Evolutionary conservation across 2,888 invertebrate species (phyloP).

Genomic region (Rotaria magnacalcarata): DNA sequence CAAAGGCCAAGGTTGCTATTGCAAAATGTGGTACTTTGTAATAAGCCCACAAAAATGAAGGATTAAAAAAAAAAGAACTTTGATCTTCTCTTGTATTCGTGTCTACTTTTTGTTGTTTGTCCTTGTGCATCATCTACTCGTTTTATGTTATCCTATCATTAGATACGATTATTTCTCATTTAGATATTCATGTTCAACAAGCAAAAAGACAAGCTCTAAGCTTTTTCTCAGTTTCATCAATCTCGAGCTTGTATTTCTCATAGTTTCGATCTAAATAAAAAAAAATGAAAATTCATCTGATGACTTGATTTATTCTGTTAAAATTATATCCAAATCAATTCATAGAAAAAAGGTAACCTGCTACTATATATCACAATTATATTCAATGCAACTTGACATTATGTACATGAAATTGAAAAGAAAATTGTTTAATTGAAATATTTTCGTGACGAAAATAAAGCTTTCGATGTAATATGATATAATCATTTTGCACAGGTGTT

Average conservation of each 20-base stretch:
- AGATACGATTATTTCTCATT: not conserved
- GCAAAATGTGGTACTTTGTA: not conserved
- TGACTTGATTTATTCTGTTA: not conserved
- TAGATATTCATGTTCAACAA: not conserved
- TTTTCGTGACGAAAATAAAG: no score
- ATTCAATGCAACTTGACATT: no score
- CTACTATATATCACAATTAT: no score
- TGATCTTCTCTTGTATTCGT: not conserved
- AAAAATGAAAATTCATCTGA: not conserved
- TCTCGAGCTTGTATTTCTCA: not conserved
- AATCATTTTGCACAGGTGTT: no score
- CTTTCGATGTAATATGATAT: no score
- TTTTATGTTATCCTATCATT: not conserved
- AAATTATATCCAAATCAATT: no score
- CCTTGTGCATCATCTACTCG: not conserved
- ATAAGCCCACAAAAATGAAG: not conserved
- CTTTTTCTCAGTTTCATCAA: not conserved
- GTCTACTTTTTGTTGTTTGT: not conserved
- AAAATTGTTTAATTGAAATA: no score
- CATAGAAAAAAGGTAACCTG: no score
- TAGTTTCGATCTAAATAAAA: not conserved
- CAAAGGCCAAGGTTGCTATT: not conserved
- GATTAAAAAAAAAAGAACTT: not conserved
- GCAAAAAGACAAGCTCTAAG: not conserved
- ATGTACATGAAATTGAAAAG: no score